A percentile compares a stretch with the other conserved stretches of the same genome.
phyloP scores from a whole-genome alignment of 2,888 invertebrate species.

The Drosophila siamana region DNA sequence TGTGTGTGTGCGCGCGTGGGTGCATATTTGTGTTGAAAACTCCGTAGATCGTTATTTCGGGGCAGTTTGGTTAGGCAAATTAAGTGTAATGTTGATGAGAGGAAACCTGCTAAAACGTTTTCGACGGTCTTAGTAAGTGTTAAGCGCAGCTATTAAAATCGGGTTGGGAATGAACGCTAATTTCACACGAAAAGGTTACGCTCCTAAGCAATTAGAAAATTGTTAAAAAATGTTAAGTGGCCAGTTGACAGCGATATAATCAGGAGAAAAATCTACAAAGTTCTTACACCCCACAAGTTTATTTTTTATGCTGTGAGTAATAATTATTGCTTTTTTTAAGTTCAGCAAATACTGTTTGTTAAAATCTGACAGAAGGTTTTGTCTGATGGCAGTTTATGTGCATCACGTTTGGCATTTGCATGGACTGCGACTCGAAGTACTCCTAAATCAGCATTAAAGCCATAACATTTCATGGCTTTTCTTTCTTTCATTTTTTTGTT shows the following conservation, averaged over 20 bases:
- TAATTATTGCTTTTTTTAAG: background rate
- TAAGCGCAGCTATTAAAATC: slow-evolving; percentile 55
- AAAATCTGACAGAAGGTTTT: background rate
- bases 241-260: slow-evolving; percentile 1
- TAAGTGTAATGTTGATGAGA: slow-evolving; percentile 56
- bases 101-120: slow-evolving; percentile 41
- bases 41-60: slow-evolving; percentile 32
- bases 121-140: slow-evolving; percentile 48
- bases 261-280: background rate
- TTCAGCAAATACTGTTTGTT: background rate
- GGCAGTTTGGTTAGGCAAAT: slow-evolving; percentile 70
- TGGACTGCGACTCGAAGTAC: slow-evolving; percentile 24
- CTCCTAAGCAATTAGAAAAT: slow-evolving; percentile 10
- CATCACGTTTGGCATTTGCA: slow-evolving; percentile 14
- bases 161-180: slow-evolving; percentile 21
- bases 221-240: slow-evolving; percentile 17
- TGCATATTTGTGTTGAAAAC: slow-evolving; percentile 31
- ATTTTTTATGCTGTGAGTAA: background rate
- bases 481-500: slow-evolving; percentile 6
- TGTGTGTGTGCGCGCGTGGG: slow-evolving; percentile 19
- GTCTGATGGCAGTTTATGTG: background rate
- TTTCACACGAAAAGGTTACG: slow-evolving; percentile 20
- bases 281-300: background rate
- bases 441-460: slow-evolving; percentile 66
- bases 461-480: slow-evolving; percentile 51